phyloP scores from a whole-genome alignment of 2,888 invertebrate species.

The Campopleginae sp. region DNA sequence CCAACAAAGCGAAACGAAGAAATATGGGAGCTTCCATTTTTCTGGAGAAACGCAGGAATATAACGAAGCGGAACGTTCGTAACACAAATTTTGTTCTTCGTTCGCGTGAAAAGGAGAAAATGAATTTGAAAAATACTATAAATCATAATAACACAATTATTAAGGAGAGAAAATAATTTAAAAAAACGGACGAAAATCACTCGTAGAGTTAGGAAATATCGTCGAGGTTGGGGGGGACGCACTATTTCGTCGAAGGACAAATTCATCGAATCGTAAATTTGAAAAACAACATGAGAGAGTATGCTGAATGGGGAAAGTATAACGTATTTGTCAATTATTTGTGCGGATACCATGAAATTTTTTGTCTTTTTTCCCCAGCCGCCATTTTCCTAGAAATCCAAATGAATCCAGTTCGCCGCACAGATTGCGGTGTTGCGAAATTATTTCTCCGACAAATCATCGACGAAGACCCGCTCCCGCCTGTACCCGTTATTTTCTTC shows the following conservation, averaged over 20 bases:
- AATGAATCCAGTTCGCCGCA: constrained; percentile 43
- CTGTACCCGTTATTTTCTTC: constrained; percentile 31
- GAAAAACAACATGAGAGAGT: constrained; percentile 11
- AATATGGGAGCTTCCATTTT: constrained; percentile 31
- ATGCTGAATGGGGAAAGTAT: constrained; percentile 6
- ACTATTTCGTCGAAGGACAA: constrained; percentile 38
- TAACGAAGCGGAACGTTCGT: constrained; percentile 34
- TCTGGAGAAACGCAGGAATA: constrained; percentile 21
- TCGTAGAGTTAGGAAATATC: constrained; percentile 50
- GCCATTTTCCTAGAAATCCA: constrained; percentile 47
- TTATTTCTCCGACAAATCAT: constrained; percentile 44
- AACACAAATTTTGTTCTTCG: constrained; percentile 39
- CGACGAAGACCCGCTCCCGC: constrained; percentile 36
- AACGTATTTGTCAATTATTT: constrained; percentile 67
- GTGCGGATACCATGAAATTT: constrained; percentile 45
- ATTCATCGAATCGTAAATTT: constrained; percentile 43
- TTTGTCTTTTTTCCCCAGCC: constrained; percentile 50
- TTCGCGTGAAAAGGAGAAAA: constrained; percentile 32
- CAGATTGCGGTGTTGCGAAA: constrained; percentile 47
- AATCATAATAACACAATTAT: constrained; percentile 10
- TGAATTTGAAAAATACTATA: constrained; percentile 3
- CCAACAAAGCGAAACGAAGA: background rate
- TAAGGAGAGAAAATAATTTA: constrained; percentile 20
- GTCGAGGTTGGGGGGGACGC: constrained; percentile 36
- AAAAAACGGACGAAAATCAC: constrained; percentile 35